A percentile compares a stretch with the other conserved stretches of the same genome.
Conservation (phyloP, 1,140 invertebrate species). For the Dolichoris vasculosae region DNA sequence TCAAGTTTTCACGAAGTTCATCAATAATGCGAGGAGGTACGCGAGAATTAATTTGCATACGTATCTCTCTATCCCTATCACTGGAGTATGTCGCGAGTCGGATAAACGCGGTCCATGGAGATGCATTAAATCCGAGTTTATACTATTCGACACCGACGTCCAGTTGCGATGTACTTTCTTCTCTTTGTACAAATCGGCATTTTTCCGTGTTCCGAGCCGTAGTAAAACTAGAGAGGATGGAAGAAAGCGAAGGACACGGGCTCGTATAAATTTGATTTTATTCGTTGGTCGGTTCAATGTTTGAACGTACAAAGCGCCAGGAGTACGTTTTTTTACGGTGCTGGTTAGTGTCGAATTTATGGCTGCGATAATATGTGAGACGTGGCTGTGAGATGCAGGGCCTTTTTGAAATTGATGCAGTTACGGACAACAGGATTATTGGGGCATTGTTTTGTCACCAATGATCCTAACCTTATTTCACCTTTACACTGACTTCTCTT, state of each 20-base stretch:
- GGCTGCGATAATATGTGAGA: neutral
- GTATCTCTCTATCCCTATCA: neutral
- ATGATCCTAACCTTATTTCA: neutral
- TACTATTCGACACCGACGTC: neutral
- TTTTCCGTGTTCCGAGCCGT: neutral
- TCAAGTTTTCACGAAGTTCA: neutral
- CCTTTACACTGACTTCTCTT: neutral
- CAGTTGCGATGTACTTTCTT: neutral
- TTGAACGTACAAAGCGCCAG: neutral
- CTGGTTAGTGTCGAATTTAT: constrained; percentile 10
- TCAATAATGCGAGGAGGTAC: neutral
- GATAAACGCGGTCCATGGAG: neutral
- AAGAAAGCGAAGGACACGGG: neutral
- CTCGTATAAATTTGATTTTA: neutral
- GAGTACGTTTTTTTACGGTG: neutral
- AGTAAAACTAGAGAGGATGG: neutral
- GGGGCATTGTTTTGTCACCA: neutral
- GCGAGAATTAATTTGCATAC: neutral
- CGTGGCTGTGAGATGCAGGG: neutral
- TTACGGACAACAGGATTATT: neutral
- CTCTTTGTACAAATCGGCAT: too few relatives aligned
- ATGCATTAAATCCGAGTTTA: neutral
- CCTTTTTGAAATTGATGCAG: constrained; percentile 4
- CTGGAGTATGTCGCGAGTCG: neutral
- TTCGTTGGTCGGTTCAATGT: neutral